phyloP scores from a whole-genome alignment of 1,140 invertebrate species.

The Drosophila bocki region DNA sequence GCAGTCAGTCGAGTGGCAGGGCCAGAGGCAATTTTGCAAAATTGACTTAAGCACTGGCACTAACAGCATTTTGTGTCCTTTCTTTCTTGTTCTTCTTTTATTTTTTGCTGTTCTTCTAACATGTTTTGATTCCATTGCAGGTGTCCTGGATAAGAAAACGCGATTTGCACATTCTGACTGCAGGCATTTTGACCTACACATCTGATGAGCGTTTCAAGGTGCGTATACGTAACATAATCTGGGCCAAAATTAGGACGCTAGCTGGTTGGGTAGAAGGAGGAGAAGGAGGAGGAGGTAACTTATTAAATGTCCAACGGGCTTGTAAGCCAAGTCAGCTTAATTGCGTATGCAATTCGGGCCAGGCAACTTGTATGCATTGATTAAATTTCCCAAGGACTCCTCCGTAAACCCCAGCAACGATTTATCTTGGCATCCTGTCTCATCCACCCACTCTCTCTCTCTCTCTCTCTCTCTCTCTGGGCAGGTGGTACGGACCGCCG shows the following conservation, averaged over 20 bases:
- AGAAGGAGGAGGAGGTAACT: conserved; percentile 12
- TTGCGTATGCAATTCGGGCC: conserved; percentile 75
- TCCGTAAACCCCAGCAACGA: conserved; percentile 11
- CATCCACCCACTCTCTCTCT: conserved; percentile 8
- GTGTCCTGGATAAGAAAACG: conserved; percentile 92
- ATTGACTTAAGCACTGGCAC: conserved; percentile 69
- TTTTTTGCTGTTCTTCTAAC: not conserved
- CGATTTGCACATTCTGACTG: conserved; percentile 91
- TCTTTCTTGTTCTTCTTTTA: conserved; percentile 4
- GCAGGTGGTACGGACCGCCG: conserved; percentile 93
- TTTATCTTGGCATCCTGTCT: conserved; percentile 59
- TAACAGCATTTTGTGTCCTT: conserved; percentile 61
- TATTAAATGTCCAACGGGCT: conserved; percentile 72
- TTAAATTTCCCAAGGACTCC: conserved; percentile 77
- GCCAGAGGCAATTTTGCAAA: conserved; percentile 73
- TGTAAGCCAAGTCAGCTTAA: conserved; percentile 77
- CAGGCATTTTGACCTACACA: conserved; percentile 91
- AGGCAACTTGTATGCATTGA: conserved; percentile 73
- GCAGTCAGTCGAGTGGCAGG: conserved; percentile 15
- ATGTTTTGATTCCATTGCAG: conserved; percentile 82
- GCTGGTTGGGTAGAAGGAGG: not conserved
- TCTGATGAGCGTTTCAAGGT: conserved; percentile 90
- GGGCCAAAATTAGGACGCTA: conserved; percentile 23
- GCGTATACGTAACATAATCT: conserved; percentile 70
- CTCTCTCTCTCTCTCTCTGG: conserved; percentile 54